Evolutionary conservation across 1,140 invertebrate species (phyloP), one percentile per base, ranked within the genome.

Genomic region (Camponotus pennsylvanicus): DNA sequence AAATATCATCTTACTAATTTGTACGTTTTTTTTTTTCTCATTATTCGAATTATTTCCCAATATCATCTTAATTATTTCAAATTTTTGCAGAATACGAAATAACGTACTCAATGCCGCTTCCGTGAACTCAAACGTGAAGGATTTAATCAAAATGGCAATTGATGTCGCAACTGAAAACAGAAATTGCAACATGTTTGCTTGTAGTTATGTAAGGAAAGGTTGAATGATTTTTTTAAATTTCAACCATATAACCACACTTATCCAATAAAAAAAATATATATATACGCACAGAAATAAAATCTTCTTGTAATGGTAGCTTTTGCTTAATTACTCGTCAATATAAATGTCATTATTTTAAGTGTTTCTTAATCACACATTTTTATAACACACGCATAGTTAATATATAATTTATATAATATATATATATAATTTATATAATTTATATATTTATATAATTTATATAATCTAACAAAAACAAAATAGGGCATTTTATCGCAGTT

Each of bases 1-100:
- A 94, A 96, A 84, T 92, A 93, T 75, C 94, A 93, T 64, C 93
- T 95, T 75, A 94, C 92, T 15, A 93, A 95, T 86, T 88, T 95
- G 92, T 94, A 92, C 78, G 92, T 93, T 90, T 70, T 67, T 21
- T 21, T 69, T 55, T n/a, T 83, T 89, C 67, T 84, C 91, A 0
- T 77, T 93, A 77, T 88, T 87, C 34, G 84, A 90, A 13, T 92
- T 91, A 67, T 6, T 52, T 73, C 3, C 0, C 8, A 18, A 11
- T 1, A n/a, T 11, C 2, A 42, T 45, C 49, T 59, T 40, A 40
- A 77, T 69, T 34, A 18, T 37, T 15, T 78, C 40, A 6, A 64
- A 80, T 77, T 85, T 21, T 82, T 93, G 55, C 87, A 95, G 93
- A 32, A 92, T 94, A 42, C 91, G 88, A 11, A 90, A 87, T n/a